Percentiles rank a stretch among this genome's conserved stretches.
Conservation (phyloP, 2,888 invertebrate genomes). For the Andrena camellia region DNA sequence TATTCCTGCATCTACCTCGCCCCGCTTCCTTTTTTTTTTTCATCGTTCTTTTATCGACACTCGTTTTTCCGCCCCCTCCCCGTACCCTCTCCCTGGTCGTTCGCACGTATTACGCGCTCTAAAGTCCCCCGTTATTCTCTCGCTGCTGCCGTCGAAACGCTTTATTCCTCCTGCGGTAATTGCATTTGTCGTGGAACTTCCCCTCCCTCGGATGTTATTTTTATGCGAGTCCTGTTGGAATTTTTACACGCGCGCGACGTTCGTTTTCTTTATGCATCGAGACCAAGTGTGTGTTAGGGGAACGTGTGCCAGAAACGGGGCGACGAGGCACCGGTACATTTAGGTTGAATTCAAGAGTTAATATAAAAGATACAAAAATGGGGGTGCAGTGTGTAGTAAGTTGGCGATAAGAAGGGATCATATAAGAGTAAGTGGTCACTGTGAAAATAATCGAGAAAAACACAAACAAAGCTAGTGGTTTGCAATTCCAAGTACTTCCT, state of each 20-base stretch:
- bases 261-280: constrained; percentile 16
- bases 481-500: too few relatives aligned
- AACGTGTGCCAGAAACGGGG: constrained; percentile 19
- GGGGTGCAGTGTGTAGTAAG: not conserved
- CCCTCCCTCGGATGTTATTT: constrained; percentile 43
- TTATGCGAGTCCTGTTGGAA: constrained; percentile 36
- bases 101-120: constrained; percentile 10
- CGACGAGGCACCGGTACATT: not conserved
- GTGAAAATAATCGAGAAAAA: not conserved
- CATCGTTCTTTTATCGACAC: constrained; percentile 29
- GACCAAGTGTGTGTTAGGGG: not conserved
- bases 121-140: not conserved
- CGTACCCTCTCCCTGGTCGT: not conserved
- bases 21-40: not conserved
- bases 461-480: too few relatives aligned
- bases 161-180: constrained; percentile 42
- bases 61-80: not conserved
- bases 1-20: constrained; percentile 32
- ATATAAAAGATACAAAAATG: not conserved
- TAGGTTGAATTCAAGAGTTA: too few relatives aligned
- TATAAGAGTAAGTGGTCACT: not conserved
- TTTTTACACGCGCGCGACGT: constrained; percentile 33
- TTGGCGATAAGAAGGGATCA: not conserved
- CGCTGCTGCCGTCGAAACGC: not conserved
- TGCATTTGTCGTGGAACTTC: constrained; percentile 51